phyloP scores from a whole-genome alignment of 1,140 invertebrate species.

The Scaptomyza montana region DNA sequence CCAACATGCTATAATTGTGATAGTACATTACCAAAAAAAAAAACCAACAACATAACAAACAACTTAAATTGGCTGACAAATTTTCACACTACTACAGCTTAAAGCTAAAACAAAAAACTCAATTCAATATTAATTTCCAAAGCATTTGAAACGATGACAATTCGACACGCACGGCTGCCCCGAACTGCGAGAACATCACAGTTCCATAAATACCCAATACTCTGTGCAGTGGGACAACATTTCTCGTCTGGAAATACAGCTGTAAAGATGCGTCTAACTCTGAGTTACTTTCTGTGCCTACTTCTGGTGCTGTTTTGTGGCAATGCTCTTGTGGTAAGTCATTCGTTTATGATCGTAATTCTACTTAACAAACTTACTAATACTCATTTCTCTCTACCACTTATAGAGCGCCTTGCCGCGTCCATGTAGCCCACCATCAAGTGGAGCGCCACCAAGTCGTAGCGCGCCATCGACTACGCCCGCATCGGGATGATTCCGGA shows the following conservation, averaged over 20 bases:
- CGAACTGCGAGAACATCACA: not conserved
- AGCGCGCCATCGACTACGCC: slow-evolving; percentile 57
- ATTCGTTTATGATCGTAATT: accelerated
- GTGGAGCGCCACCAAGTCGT: slow-evolving; percentile 57
- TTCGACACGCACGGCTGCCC: slow-evolving; percentile 48
- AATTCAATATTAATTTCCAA: slow-evolving; percentile 36
- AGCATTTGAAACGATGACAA: slow-evolving; percentile 27
- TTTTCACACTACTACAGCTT: slow-evolving; percentile 49
- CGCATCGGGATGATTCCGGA: slow-evolving; percentile 28
- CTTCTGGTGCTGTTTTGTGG: slow-evolving; percentile 53
- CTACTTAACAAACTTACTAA: not conserved
- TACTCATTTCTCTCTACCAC: not conserved
- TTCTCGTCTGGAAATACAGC: slow-evolving; percentile 5
- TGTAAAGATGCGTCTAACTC: slow-evolving; percentile 60
- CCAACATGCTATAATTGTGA: not conserved
- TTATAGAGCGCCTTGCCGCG: slow-evolving; percentile 49
- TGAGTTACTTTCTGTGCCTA: slow-evolving; percentile 46
- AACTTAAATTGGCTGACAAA: slow-evolving; percentile 10
- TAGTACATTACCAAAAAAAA: not conserved
- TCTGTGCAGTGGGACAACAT: not conserved
- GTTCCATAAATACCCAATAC: slow-evolving; percentile 3
- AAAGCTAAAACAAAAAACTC: slow-evolving; percentile 40
- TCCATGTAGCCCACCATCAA: slow-evolving; percentile 57
- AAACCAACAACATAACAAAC: not conserved
- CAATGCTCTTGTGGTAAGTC: slow-evolving; percentile 50